These are phyloP conservation scores for Serripes groenlandicus DNA, from an alignment of 2,888 invertebrate species.

Conservation along the genomic window DNA sequence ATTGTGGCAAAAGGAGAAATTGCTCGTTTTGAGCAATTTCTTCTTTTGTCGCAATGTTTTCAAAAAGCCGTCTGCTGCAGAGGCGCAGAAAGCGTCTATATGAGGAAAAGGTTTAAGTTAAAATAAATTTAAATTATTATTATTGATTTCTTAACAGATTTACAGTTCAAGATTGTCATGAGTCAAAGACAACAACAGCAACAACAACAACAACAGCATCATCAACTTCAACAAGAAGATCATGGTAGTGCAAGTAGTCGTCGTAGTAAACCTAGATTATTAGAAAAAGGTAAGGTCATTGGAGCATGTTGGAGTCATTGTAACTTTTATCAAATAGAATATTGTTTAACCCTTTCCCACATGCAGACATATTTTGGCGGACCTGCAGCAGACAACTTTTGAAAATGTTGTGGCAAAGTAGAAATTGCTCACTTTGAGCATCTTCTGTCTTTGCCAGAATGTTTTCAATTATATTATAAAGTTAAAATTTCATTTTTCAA, in stretches of 20 bases:
- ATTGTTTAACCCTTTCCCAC: no score
- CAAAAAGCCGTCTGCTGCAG: no score
- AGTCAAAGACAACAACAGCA: slow-evolving; percentile 76
- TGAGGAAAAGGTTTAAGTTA: no score
- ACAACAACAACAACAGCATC: slow-evolving; percentile 62
- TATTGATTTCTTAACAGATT: no score
- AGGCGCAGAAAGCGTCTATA: no score
- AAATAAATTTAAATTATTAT: no score
- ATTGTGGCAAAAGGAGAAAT: no score
- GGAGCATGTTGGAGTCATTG: not conserved
- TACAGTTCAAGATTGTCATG: slow-evolving; percentile 84
- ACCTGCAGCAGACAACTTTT: not conserved
- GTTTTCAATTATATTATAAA: no score
- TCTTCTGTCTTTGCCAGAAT: not conserved
- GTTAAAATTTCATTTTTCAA: no score
- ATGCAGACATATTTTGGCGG: not conserved
- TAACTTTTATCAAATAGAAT: not conserved
- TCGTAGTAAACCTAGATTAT: slow-evolving; percentile 44
- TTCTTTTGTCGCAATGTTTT: no score
- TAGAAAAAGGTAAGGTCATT: slow-evolving; percentile 11
- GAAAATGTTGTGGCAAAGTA: not conserved
- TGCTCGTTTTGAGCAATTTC: no score
- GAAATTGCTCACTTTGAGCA: not conserved
- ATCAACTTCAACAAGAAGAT: slow-evolving; percentile 51
- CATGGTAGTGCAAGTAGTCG: slow-evolving; percentile 66